Conservation (phyloP, 2,888 invertebrate genomes). For the Spatulosminthurus flaviceps region DNA sequence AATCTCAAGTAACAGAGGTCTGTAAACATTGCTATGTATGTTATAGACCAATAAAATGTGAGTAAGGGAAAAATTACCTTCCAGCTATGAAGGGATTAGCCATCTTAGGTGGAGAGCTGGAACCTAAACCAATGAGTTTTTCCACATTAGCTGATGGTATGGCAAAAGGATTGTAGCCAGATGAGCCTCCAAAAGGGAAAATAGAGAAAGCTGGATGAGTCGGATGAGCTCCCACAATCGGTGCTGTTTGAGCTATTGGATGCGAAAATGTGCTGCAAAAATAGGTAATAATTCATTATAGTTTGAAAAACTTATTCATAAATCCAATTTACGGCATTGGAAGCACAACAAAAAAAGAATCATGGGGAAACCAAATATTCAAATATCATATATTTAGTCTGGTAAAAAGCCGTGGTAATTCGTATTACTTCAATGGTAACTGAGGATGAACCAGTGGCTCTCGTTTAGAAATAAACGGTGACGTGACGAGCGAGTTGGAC, state of each 20-base stretch:
- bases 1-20: no score
- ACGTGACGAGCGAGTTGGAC: slow-evolving; percentile 49
- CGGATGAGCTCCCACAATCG: slow-evolving; percentile 36
- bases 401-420: neutral
- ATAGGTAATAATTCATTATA: neutral
- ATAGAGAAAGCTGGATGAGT: slow-evolving; percentile 44
- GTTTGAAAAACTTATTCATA: neutral
- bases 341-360: no score
- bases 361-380: no score
- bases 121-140: slow-evolving; percentile 48
- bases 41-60: no score
- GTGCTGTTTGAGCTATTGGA: slow-evolving; percentile 43
- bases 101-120: slow-evolving; percentile 51
- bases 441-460: slow-evolving; percentile 54
- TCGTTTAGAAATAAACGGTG: slow-evolving; percentile 52
- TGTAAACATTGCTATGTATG: no score
- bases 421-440: slow-evolving; percentile 48
- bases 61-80: slow-evolving; percentile 40
- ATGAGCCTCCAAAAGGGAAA: slow-evolving; percentile 51
- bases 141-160: slow-evolving; percentile 50
- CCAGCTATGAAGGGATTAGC: slow-evolving; percentile 42
- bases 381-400: no score
- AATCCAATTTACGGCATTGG: neutral
- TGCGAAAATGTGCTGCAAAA: slow-evolving; percentile 47
- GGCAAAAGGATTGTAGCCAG: slow-evolving; percentile 52